A percentile compares a stretch with the other conserved stretches of the same genome.
These are phyloP conservation scores for Sus scrofa DNA, from an alignment of 2,113 vertebrate species.

Conservation along the genomic window T2T-Sscrofa CM000824.6:128685001-128685500, in stretches of 20 bases:
- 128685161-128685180: slow-evolving; percentile 48
- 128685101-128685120: slow-evolving; percentile 41
- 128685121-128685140: not conserved
- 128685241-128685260: slow-evolving; percentile 29
- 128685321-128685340: not conserved
- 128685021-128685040: slow-evolving; percentile 28
- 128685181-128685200: slow-evolving; percentile 7
- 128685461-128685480: not conserved
- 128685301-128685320: not conserved
- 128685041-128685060: slow-evolving; percentile 44
- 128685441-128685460: not conserved
- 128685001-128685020: slow-evolving; percentile 13
- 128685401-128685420: not conserved
- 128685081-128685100: not conserved
- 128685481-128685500: not conserved
- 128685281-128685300: not conserved
- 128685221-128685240: not conserved
- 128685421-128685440: not conserved
- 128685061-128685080: not conserved
- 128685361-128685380: not conserved
- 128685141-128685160: slow-evolving; percentile 30
- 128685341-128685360: not conserved
- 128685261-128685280: not conserved
- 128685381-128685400: not conserved
- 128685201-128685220: not conserved